Evolutionary conservation across 2,888 invertebrate species (phyloP).

Genomic region (Ichneumoninae sp.): DNA sequence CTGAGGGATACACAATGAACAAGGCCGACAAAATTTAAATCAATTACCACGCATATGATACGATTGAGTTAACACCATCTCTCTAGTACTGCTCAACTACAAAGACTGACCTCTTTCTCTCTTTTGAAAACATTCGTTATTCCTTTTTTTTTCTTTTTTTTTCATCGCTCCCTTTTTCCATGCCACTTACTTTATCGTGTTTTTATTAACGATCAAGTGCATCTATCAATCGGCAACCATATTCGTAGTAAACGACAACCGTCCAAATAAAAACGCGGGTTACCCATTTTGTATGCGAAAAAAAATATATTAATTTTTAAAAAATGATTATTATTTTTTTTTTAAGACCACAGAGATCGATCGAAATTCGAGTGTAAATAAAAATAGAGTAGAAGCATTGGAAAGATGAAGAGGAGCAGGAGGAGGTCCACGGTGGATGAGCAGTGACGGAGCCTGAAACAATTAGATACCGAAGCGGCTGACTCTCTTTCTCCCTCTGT

Average conservation of each 20-base stretch:
- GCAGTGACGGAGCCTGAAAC: conserved; percentile 54
- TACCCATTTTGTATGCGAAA: conserved; percentile 42
- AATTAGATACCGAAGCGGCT: conserved; percentile 59
- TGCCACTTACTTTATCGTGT: not conserved
- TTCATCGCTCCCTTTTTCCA: conserved; percentile 27
- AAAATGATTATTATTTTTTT: not conserved
- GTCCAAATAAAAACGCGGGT: conserved; percentile 54
- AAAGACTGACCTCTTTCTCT: conserved; percentile 63
- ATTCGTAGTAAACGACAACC: conserved; percentile 58
- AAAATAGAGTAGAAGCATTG: conserved; percentile 51
- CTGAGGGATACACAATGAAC: conserved; percentile 59
- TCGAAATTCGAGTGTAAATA: not conserved
- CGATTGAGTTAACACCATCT: conserved; percentile 58
- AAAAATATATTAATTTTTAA: not conserved
- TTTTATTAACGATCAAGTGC: conserved; percentile 19
- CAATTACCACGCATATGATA: conserved; percentile 58
- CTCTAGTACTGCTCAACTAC: conserved; percentile 52
- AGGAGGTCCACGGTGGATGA: conserved; percentile 32
- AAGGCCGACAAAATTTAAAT: conserved; percentile 64
- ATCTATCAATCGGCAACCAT: conserved; percentile 16
- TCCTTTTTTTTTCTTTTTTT: conserved; percentile 28
- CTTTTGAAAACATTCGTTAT: conserved; percentile 8
- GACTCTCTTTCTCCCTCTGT: conserved; percentile 62
- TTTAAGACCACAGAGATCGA: not conserved
- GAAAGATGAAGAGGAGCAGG: conserved; percentile 34